These are phyloP conservation scores for Prorops nasuta DNA, from an alignment of 1,140 invertebrate species.

Conservation along the genomic window DNA sequence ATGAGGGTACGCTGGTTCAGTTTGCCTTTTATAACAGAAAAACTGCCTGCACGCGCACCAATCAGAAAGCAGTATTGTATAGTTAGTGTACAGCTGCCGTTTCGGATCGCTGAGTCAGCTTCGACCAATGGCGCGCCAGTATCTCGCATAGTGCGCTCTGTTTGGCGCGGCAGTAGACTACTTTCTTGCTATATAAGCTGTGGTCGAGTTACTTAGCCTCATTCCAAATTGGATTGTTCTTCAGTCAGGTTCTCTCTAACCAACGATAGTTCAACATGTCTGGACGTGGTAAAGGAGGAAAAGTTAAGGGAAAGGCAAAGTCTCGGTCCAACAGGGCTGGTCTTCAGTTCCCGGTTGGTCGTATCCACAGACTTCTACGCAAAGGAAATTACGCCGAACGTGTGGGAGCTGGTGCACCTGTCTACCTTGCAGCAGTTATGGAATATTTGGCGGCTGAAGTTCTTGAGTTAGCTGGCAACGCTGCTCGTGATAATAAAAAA, in stretches of 20 bases:
- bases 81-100: no score
- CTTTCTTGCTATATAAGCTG: not conserved
- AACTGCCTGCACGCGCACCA: not conserved
- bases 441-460: conserved; percentile 61
- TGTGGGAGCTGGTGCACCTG: conserved; percentile 53
- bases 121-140: not conserved
- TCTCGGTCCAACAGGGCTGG: conserved; percentile 58
- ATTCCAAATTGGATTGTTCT: not conserved
- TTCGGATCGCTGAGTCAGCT: not conserved
- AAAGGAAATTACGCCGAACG: conserved; percentile 36
- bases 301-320: conserved; percentile 56
- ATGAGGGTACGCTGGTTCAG: not conserved
- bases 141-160: not conserved
- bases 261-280: conserved; percentile 45
- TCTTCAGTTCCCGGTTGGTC: conserved; percentile 21
- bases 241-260: not conserved
- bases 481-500: conserved; percentile 26
- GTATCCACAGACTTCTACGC: conserved; percentile 17
- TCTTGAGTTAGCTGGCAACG: conserved; percentile 48
- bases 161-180: conserved; percentile 7
- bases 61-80: not conserved
- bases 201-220: not conserved
- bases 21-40: not conserved
- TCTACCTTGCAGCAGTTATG: conserved; percentile 43
- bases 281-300: conserved; percentile 52